Conservation (phyloP, 2,113 vertebrate genomes). For the Ciconia boyciana region DNA sequence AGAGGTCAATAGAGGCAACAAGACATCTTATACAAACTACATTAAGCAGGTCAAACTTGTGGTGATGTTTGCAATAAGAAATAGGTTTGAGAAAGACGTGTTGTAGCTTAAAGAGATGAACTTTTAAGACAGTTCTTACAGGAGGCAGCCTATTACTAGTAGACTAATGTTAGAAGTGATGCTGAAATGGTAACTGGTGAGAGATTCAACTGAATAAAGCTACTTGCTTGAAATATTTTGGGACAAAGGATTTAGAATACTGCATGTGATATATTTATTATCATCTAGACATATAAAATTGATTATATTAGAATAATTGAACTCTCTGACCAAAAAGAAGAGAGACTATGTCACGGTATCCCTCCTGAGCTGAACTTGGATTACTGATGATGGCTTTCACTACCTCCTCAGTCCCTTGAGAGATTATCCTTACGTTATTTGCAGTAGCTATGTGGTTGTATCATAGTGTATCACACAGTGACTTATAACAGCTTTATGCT, state of each 20-base stretch:
- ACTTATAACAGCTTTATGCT: background rate
- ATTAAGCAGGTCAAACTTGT: background rate
- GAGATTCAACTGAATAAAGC: background rate
- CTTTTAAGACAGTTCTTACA: background rate
- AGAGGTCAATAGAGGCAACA: background rate
- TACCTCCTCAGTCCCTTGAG: background rate
- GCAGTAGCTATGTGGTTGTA: background rate
- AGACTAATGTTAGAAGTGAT: background rate
- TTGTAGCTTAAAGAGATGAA: background rate
- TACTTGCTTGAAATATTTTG: background rate
- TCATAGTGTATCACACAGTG: background rate
- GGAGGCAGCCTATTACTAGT: background rate
- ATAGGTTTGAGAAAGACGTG: background rate
- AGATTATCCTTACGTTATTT: background rate
- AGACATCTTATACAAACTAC: background rate
- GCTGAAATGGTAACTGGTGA: background rate
- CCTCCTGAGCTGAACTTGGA: background rate
- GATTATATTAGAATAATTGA: background rate
- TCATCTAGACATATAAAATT: background rate
- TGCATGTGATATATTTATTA: background rate
- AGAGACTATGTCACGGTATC: background rate
- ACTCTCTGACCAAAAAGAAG: background rate
- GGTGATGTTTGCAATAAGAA: background rate
- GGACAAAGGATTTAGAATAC: background rate
- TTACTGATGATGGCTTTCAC: background rate